A percentile compares a stretch with the other conserved stretches of the same genome.
Conservation (phyloP, 2,113 vertebrate genomes). For the Marmota flaviventris region DNA sequence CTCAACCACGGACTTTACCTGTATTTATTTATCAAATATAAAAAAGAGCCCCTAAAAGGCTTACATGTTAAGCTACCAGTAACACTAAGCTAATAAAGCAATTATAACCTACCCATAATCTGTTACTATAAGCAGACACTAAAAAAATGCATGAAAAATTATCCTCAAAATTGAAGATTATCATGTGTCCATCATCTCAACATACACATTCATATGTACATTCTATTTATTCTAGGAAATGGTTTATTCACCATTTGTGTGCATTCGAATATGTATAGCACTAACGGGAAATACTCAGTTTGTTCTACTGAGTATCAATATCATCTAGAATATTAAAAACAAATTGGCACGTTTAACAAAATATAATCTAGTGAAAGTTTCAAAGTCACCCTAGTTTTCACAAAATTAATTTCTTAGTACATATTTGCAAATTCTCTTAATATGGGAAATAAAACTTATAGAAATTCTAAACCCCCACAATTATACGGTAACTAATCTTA, state of each 20-base stretch:
- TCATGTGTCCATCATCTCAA: slow-evolving; percentile 39
- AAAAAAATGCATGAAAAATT: slow-evolving; percentile 63
- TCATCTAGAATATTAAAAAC: slow-evolving; percentile 9
- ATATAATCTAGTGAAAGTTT: background rate
- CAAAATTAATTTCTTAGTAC: background rate
- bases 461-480: background rate
- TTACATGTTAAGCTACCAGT: slow-evolving; percentile 39
- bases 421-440: slow-evolving; percentile 1
- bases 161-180: slow-evolving; percentile 68
- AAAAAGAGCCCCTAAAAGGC: slow-evolving; percentile 71
- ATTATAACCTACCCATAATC: slow-evolving; percentile 65
- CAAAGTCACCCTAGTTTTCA: background rate
- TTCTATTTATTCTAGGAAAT: slow-evolving; percentile 43
- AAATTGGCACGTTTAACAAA: background rate
- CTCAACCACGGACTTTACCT: background rate
- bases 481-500: background rate
- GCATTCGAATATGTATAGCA: background rate
- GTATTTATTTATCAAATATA: slow-evolving; percentile 47
- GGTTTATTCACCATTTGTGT: background rate
- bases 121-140: slow-evolving; percentile 61
- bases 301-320: background rate
- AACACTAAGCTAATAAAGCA: slow-evolving; percentile 50
- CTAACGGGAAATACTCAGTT: background rate
- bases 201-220: background rate
- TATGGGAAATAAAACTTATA: background rate